Percentiles rank a stretch among this genome's conserved stretches.
phyloP scores from a whole-genome alignment of 2,888 invertebrate genomes.

The Atherix ibis region DNA sequence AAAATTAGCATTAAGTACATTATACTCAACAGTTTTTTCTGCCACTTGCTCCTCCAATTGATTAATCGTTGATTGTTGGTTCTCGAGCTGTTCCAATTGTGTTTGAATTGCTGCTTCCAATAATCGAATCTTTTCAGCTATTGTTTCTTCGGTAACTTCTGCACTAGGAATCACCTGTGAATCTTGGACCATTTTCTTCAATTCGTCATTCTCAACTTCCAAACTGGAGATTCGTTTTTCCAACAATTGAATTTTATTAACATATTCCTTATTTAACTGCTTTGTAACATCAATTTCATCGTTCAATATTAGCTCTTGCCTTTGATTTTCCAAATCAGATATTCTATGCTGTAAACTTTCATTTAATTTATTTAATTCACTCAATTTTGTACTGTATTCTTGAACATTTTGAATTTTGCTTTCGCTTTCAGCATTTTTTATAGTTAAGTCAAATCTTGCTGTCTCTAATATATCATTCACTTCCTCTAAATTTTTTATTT shows the following conservation, averaged over 20 bases:
- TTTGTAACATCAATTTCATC: slow-evolving; percentile 19
- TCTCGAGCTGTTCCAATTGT: slow-evolving; percentile 32
- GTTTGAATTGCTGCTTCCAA: slow-evolving; percentile 34
- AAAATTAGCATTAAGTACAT: slow-evolving; percentile 33
- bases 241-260: slow-evolving; percentile 37
- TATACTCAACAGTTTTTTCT: slow-evolving; percentile 38
- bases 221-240: slow-evolving; percentile 39
- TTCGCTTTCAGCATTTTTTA: slow-evolving; percentile 34
- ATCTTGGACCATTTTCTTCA: slow-evolving; percentile 35
- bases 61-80: slow-evolving; percentile 12
- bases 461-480: slow-evolving; percentile 38
- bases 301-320: slow-evolving; percentile 15
- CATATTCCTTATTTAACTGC: slow-evolving; percentile 32
- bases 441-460: slow-evolving; percentile 35
- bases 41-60: slow-evolving; percentile 38
- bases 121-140: slow-evolving; percentile 19
- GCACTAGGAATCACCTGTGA: slow-evolving; percentile 14
- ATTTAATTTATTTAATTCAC: slow-evolving; percentile 15
- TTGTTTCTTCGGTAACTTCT: slow-evolving; percentile 5
- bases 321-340: slow-evolving; percentile 27
- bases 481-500: slow-evolving; percentile 39
- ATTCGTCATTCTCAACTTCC: slow-evolving; percentile 37
- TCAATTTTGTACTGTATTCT: slow-evolving; percentile 18
- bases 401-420: slow-evolving; percentile 30
- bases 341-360: slow-evolving; percentile 19